Evolutionary conservation across 2,888 invertebrate species (phyloP), one percentile per base, ranked within the genome.

Genomic region (Hydrotaea cyrtoneurina): DNA sequence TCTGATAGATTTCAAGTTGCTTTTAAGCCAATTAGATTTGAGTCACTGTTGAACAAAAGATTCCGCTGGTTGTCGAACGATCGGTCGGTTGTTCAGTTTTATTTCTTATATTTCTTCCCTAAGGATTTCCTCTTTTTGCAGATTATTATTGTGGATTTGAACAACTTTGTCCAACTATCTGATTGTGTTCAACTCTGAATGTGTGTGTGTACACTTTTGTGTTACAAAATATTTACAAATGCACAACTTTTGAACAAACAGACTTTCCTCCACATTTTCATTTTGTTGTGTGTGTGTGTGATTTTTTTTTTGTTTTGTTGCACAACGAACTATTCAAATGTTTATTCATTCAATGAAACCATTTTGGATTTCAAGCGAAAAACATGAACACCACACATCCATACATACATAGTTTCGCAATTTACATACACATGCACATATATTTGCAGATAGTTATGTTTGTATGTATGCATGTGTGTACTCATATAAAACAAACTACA

Each of bases 301-400:
- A 19, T 66, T 31, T 64, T 64, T 53, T 39, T 39, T 13, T 39
- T n/a, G 15, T 39, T 39, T 66, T 66, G 36, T 31, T 5, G n/a
- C 31, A 2, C 5, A 31, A 10, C 39, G 7, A 66, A 19, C 66
- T 43, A 66, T 66, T 66, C 43, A 39, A 66, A 66, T 66, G 39
- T 19, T 39, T 43, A 66, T 66, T 19, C 66, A 66, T 66, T 66
- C 66, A 66, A 39, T 66, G 66, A 66, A 66, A 39, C 21, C 66
- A 66, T 43, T 39, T 66, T 43, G 43, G 39, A 43, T 66, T 66
- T 66, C 23, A 10, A 13, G 57, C 36, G 31, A 31, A 13, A 43
- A 13, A 11, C 10, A 43, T 43, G 50, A n/a, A 7, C n/a, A n/a
- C 31, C 31, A 5, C 36, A 64, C n/a, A 36, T n/a, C n/a, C 36